Evolutionary conservation across 2,113 vertebrate species (phyloP), one percentile per base, ranked within the genome.

Genomic region (Caloenas nicobarica): DNA sequence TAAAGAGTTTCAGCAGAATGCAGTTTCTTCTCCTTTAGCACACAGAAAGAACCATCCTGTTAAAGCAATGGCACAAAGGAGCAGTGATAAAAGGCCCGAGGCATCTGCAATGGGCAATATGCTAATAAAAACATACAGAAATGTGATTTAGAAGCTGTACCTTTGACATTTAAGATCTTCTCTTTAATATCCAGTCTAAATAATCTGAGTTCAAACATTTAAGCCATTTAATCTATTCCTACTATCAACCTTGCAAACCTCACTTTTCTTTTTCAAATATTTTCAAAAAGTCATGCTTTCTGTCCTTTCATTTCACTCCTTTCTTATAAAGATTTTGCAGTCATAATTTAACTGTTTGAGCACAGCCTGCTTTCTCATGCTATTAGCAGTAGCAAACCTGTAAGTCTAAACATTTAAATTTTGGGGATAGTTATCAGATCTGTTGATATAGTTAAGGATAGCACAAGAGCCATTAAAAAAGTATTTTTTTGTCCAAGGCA

Each of bases 1-100:
- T 56, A 78, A 97, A 71, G 17, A 93, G 38, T 21, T 81, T 60
- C 57, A 87, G 86, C 91, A 95, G 89, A 96, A 96, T 33, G 92
- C 65, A 93, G 62, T 79, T 92, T 95, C 91, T 97, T 93, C 82
- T 95, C 66, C 72, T 83, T 73, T 15, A 86, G 56, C 78, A 61
- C 72, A 83, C 44, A 77, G 79, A 97, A 94, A 84, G 76, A 95
- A 54, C 61, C 79, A 79, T 51, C 54, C 56, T 71, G 46, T 60
- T 91, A 86, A 70, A 95, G 88, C 50, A 73, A 17, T 6, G 58
- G 74, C 78, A 86, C 18, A 57, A 56, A 81, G 53, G 19, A 74
- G 31, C 64, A 56, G 68, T 15, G 68, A 65, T 36, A 70, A 77
- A 93, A 80, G 54, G 58, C 44, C 50, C 0, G 2, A 84, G 56